Conservation (phyloP, 2,113 vertebrate genomes). For the Silurus asotus region DNA sequence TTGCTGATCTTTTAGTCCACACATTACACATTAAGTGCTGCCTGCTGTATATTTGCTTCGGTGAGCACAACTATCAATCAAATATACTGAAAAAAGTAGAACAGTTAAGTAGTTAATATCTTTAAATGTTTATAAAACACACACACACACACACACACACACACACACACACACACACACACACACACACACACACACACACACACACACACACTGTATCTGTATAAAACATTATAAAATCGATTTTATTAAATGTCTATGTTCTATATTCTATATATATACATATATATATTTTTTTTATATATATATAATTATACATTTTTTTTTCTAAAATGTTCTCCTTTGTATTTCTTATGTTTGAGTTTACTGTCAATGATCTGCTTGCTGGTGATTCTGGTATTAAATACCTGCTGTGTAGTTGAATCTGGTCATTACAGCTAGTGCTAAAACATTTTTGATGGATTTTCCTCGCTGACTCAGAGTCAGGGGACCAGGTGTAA, state of each 20-base stretch:
- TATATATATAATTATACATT: too few species aligned
- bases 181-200: too few species aligned
- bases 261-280: too few species aligned
- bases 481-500: slow-evolving; percentile 25
- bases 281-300: too few species aligned
- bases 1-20: not conserved
- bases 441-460: slow-evolving; percentile 19
- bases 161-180: too few species aligned
- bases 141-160: too few species aligned
- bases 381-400: not conserved
- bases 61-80: not conserved
- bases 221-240: too few species aligned
- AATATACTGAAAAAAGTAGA: too few species aligned
- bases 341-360: not conserved
- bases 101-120: too few species aligned
- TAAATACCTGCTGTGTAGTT: slow-evolving; percentile 13
- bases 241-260: too few species aligned
- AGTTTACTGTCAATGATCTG: not conserved
- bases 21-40: slow-evolving; percentile 1
- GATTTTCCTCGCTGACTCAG: slow-evolving; percentile 1
- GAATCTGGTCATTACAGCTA: slow-evolving; percentile 29
- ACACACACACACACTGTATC: too few species aligned
- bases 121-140: too few species aligned
- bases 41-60: slow-evolving; percentile 5
- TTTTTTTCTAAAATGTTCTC: not conserved